phyloP scores from a whole-genome alignment of 2,113 vertebrate species.

The Gallinago undulata region DNA sequence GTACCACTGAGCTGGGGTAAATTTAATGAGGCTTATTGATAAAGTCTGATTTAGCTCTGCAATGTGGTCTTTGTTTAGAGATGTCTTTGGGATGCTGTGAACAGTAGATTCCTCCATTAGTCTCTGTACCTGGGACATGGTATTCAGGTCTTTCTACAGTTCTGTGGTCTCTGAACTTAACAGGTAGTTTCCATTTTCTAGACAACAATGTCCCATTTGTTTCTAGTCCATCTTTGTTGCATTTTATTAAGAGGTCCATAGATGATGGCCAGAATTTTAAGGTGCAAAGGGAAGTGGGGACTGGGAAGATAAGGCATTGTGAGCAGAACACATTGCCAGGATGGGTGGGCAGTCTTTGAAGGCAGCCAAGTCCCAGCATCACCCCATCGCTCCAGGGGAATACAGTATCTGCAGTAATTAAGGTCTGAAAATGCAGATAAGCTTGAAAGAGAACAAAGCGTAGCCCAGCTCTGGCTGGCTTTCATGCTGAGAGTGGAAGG shows the following conservation, averaged over 20 bases:
- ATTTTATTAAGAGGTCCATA: not conserved
- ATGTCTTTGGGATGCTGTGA: not conserved
- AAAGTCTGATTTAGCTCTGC: not conserved
- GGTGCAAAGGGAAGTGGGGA: not conserved
- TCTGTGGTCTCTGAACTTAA: not conserved
- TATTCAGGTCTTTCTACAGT: not conserved
- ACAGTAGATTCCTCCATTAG: not conserved
- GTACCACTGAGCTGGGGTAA: not conserved
- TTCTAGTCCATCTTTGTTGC: not conserved
- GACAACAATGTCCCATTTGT: not conserved
- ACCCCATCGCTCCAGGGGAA: not conserved
- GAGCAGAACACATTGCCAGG: not conserved
- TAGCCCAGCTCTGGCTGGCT: not conserved
- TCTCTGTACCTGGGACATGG: not conserved
- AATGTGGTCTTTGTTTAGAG: fast-evolving
- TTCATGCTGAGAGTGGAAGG: not conserved
- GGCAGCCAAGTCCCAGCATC: not conserved
- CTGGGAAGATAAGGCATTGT: not conserved
- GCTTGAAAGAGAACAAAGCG: not conserved
- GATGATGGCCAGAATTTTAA: not conserved
- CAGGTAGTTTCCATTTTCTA: not conserved
- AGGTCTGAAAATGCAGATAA: not conserved
- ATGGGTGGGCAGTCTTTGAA: not conserved
- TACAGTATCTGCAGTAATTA: not conserved
- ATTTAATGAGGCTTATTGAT: not conserved